Conservation (phyloP, 2,888 invertebrate genomes). For the Epinotia ramella region DNA sequence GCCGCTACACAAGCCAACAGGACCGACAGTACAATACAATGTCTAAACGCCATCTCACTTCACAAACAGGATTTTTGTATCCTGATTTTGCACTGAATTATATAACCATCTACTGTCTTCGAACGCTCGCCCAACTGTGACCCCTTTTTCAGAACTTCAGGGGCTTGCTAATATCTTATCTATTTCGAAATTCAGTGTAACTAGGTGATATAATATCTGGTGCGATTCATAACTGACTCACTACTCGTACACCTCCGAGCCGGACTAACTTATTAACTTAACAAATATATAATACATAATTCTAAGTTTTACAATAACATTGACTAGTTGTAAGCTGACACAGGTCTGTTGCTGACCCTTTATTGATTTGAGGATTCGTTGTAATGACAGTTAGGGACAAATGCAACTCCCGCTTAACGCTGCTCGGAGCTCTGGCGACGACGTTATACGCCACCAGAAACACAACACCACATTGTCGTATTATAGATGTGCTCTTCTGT, state of each 20-base stretch:
- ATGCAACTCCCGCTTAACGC: no score
- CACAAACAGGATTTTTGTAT: constrained; percentile 48
- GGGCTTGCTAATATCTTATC: constrained; percentile 62
- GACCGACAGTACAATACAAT: constrained; percentile 9
- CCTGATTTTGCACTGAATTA: constrained; percentile 44
- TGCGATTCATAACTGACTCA: constrained; percentile 10
- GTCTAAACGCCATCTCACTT: constrained; percentile 35
- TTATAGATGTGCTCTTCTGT: no score
- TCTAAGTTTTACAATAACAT: no score
- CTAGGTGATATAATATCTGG: constrained; percentile 62
- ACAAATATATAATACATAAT: no score
- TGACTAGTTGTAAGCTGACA: no score
- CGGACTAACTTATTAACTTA: no score
- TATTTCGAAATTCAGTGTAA: constrained; percentile 78
- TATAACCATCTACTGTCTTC: constrained; percentile 56
- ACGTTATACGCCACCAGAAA: no score
- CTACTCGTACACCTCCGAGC: not conserved
- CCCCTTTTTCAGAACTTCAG: constrained; percentile 57
- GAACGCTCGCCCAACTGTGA: constrained; percentile 56
- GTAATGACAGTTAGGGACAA: no score
- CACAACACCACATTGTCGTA: no score
- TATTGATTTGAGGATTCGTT: no score
- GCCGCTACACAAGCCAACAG: constrained; percentile 19
- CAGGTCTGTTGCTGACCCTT: no score
- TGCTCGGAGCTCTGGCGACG: no score